These are phyloP conservation scores for Vicugna pacos DNA, from an alignment of 2,113 vertebrate genomes.

Conservation along the genomic window DNA sequence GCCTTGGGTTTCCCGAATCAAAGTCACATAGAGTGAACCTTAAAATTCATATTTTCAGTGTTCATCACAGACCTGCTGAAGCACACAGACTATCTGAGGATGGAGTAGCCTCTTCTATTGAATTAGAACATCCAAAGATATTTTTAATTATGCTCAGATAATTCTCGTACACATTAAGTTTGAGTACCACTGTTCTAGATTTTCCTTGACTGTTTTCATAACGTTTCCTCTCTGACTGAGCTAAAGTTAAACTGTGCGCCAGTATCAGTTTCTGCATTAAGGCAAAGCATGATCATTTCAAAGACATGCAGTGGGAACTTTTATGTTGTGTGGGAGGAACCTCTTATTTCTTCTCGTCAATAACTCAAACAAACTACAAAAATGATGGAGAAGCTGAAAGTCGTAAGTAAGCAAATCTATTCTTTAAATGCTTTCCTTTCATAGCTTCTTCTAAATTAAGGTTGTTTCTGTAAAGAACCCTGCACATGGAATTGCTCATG, in stretches of 20 bases:
- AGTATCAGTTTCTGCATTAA: background rate
- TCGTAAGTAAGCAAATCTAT: background rate
- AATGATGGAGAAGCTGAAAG: background rate
- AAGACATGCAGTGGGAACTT: background rate
- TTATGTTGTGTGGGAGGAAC: background rate
- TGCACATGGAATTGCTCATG: background rate
- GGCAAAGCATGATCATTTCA: background rate
- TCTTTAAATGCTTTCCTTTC: background rate
- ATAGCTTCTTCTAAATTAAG: background rate
- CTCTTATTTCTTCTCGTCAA: slow-evolving; percentile 3
- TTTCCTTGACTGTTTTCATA: background rate
- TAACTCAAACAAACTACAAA: background rate
- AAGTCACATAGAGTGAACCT: background rate
- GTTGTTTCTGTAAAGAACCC: background rate
- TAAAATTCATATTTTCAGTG: background rate
- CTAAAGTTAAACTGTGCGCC: background rate
- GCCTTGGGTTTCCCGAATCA: background rate
- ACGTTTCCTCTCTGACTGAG: background rate
- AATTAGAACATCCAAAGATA: background rate
- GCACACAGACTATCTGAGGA: background rate
- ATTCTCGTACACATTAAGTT: background rate
- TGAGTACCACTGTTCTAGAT: background rate
- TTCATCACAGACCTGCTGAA: background rate
- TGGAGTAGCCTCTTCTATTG: background rate
- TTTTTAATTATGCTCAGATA: background rate